Evolutionary conservation across 2,113 vertebrate species (phyloP).

Genomic region (Microtus montanus): DNA sequence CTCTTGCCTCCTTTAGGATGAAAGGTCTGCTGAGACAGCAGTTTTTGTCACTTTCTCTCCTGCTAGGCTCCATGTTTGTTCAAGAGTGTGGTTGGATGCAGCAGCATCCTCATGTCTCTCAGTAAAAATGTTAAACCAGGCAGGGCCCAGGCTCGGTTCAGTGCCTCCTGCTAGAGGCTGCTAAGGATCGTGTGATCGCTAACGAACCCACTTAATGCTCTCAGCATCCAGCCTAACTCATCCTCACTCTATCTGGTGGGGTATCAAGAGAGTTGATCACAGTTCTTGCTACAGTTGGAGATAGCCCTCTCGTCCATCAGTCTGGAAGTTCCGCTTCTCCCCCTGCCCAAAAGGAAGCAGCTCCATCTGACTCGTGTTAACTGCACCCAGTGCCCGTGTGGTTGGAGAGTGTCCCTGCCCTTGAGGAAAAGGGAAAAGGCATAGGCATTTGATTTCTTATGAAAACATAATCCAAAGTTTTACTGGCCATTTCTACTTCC

Average conservation of each 20-base stretch:
- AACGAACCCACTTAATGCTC: not conserved
- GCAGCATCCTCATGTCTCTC: not conserved
- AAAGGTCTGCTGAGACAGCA: not conserved
- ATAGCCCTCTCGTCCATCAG: not conserved
- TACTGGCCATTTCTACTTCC: not conserved
- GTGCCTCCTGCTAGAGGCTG: not conserved
- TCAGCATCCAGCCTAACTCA: not conserved
- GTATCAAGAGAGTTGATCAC: conserved; percentile 7
- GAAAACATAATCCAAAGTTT: not conserved
- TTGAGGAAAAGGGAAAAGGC: conserved; percentile 3
- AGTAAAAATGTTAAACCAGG: not conserved
- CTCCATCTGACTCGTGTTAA: conserved; percentile 43
- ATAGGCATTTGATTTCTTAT: not conserved
- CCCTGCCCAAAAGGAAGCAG: not conserved
- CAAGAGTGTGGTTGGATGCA: not conserved
- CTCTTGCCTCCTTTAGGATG: not conserved
- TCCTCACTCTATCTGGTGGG: conserved; percentile 31
- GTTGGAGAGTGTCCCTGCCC: not conserved
- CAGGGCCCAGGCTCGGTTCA: not conserved
- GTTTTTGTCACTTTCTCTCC: not conserved
- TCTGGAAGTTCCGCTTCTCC: not conserved
- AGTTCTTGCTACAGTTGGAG: not conserved
- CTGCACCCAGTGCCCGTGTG: not conserved
- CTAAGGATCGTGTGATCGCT: not conserved
- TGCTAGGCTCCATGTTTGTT: not conserved